Conservation (phyloP, 2,113 vertebrate genomes). For the Mustela nigripes region DNA sequence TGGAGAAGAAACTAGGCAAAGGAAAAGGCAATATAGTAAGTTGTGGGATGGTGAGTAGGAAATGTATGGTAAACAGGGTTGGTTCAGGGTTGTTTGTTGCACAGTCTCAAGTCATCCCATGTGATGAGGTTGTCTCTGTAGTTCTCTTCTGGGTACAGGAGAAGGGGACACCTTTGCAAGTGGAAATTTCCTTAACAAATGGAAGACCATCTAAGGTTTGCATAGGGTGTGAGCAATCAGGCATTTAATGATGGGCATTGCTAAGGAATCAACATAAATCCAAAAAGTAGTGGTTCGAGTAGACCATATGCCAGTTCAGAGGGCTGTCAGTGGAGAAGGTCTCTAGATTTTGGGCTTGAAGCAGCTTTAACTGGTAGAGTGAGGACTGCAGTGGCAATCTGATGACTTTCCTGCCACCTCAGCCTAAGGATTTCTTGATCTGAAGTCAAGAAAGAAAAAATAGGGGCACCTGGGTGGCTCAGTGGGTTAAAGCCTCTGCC, state of each 20-base stretch:
- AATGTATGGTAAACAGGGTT: neutral
- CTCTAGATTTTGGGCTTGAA: neutral
- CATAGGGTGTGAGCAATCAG: neutral
- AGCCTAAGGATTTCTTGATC: too few species aligned
- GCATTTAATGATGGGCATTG: neutral
- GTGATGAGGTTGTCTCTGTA: neutral
- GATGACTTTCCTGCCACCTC: too few species aligned
- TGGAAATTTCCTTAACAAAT: neutral
- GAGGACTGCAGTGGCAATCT: too few species aligned
- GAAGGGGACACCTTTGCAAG: neutral
- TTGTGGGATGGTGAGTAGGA: neutral
- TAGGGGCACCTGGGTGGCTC: too few species aligned
- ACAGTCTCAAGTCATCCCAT: neutral
- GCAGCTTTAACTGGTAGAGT: neutral
- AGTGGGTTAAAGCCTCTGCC: too few species aligned
- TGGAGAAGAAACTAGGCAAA: neutral
- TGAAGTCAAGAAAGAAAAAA: too few species aligned
- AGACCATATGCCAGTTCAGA: neutral
- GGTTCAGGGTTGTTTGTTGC: neutral
- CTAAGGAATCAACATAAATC: neutral
- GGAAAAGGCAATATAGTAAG: neutral
- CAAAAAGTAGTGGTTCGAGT: neutral
- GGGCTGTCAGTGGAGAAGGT: neutral
- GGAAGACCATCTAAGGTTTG: neutral
- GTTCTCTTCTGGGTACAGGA: neutral